Conservation (phyloP, 2,797 vertebrate genomes). For the Sebastolobus alascanus region DNA sequence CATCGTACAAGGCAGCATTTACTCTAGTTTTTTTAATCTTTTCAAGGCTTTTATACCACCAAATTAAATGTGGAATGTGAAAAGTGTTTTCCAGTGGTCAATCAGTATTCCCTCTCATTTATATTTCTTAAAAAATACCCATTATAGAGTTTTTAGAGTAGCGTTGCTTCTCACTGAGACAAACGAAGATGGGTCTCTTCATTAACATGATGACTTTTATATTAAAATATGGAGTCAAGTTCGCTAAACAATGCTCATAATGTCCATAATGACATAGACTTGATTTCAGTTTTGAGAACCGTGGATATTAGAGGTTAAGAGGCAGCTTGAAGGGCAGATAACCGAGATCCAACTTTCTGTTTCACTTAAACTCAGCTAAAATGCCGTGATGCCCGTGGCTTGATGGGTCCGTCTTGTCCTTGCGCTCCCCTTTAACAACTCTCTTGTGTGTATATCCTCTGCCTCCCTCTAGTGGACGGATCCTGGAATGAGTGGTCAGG, state of each 20-base stretch:
- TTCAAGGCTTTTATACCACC: background rate
- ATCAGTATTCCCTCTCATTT: background rate
- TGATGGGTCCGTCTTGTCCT: slow-evolving; percentile 14
- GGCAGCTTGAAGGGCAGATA: slow-evolving; percentile 24
- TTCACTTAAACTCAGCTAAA: slow-evolving; percentile 40
- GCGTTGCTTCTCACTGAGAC: background rate
- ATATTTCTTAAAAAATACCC: background rate
- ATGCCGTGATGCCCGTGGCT: slow-evolving; percentile 18
- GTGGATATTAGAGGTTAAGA: slow-evolving; percentile 11
- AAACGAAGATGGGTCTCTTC: background rate
- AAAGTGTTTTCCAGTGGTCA: slow-evolving; percentile 6
- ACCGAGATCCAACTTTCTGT: slow-evolving; percentile 31
- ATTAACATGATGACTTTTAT: background rate
- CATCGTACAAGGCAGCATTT: slow-evolving; percentile 1
- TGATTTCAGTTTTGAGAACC: slow-evolving; percentile 13
- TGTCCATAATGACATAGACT: background rate
- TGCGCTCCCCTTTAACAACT: background rate
- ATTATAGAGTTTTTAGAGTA: background rate
- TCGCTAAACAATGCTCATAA: background rate
- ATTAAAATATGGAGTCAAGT: background rate
- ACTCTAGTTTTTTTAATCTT: slow-evolving; percentile 8
- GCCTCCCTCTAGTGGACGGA: slow-evolving; percentile 91
- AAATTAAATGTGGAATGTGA: slow-evolving; percentile 1
- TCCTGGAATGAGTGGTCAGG: slow-evolving; percentile 98
- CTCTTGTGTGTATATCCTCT: slow-evolving; percentile 32